These are phyloP conservation scores for Drosophila kanapiae DNA, from an alignment of 1,140 invertebrate genomes.

Conservation along the genomic window DNA sequence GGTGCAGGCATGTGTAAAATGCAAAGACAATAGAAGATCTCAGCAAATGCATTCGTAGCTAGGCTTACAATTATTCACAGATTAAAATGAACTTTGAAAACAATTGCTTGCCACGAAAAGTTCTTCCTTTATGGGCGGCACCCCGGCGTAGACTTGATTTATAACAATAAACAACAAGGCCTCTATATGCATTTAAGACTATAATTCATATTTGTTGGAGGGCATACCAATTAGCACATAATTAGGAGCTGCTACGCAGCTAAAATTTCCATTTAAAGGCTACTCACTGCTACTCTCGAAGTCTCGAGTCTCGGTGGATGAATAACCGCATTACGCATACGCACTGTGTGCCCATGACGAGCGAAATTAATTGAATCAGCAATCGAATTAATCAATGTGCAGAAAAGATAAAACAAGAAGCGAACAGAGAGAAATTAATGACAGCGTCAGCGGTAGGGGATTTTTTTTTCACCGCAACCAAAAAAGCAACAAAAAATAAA, in stretches of 20 bases:
- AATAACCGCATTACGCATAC: slow-evolving; percentile 31
- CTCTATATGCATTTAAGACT: slow-evolving; percentile 18
- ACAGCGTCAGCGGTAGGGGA: not conserved
- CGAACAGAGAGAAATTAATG: slow-evolving; percentile 42
- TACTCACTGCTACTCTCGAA: not conserved
- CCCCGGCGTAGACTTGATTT: slow-evolving; percentile 19
- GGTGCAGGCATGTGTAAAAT: slow-evolving; percentile 20
- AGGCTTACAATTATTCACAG: not conserved
- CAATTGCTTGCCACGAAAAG: not conserved
- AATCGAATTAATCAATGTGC: slow-evolving; percentile 66
- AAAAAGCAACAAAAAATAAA: not conserved
- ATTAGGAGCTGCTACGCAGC: slow-evolving; percentile 31
- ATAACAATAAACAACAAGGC: not conserved
- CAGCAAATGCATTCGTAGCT: not conserved
- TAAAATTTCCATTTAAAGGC: slow-evolving; percentile 4
- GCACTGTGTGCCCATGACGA: slow-evolving; percentile 12
- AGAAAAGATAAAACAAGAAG: slow-evolving; percentile 22
- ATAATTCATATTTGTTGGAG: slow-evolving; percentile 54
- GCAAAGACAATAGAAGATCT: not conserved
- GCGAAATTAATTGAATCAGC: slow-evolving; percentile 55
- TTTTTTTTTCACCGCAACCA: slow-evolving; percentile 4
- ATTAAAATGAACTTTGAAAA: not conserved
- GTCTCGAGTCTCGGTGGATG: not conserved
- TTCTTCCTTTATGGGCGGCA: not conserved
- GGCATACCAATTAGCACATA: slow-evolving; percentile 63